A percentile compares a stretch with the other conserved stretches of the same genome.
Conservation (phyloP, 2,888 invertebrate species). For the Perizoma affinitatum region DNA sequence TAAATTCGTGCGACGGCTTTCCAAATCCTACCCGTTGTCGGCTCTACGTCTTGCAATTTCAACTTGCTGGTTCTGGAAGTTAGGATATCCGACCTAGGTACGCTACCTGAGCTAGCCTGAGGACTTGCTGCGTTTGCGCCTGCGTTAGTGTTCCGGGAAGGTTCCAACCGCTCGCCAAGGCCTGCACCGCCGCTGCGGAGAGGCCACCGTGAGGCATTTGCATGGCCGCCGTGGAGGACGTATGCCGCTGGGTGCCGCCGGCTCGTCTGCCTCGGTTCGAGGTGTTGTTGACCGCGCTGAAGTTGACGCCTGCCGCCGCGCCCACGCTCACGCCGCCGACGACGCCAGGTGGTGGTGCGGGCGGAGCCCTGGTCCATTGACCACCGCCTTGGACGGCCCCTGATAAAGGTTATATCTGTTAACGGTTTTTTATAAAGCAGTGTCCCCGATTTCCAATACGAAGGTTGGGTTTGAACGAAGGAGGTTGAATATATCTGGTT, state of each 20-base stretch:
- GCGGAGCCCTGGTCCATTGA: constrained; percentile 91
- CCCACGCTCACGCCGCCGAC: constrained; percentile 57
- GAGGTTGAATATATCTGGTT: too few relatives aligned
- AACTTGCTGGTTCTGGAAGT: background rate
- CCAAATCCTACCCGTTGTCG: too few relatives aligned
- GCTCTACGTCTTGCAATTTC: too few relatives aligned
- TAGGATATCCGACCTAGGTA: constrained; percentile 34
- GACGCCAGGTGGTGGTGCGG: constrained; percentile 86
- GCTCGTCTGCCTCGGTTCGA: constrained; percentile 66
- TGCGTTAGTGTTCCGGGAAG: constrained; percentile 70
- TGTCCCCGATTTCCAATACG: too few relatives aligned
- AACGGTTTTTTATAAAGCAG: background rate
- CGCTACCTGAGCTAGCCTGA: constrained; percentile 80
- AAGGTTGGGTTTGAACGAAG: too few relatives aligned
- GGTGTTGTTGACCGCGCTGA: constrained; percentile 56
- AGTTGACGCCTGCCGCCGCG: constrained; percentile 48
- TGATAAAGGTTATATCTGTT: constrained; percentile 33
- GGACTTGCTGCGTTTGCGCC: constrained; percentile 80
- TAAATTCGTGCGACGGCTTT: too few relatives aligned
- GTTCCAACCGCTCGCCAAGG: constrained; percentile 72
- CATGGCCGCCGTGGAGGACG: constrained; percentile 63
- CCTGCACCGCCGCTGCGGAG: constrained; percentile 73
- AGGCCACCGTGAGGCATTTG: constrained; percentile 72
- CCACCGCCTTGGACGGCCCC: constrained; percentile 82
- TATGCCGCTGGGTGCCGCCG: constrained; percentile 58